phyloP scores from a whole-genome alignment of 23 tunicate species.

The Trididemnum miniatum region DNA sequence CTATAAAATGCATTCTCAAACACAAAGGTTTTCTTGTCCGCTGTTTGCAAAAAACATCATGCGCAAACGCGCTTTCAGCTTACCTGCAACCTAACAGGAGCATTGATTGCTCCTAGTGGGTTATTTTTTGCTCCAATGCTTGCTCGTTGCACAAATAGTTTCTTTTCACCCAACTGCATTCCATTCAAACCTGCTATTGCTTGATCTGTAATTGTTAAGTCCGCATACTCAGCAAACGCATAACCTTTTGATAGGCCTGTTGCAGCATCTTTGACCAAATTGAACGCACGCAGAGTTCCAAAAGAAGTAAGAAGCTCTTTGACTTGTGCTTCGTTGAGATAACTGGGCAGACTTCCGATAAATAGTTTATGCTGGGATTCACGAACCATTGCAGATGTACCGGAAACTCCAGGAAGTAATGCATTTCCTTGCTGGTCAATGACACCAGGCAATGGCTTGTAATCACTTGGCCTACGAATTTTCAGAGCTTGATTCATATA shows the following conservation, averaged over 20 bases:
- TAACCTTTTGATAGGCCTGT: constrained; percentile 91
- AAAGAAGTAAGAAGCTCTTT: constrained; percentile 90
- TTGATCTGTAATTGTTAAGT: constrained; percentile 73
- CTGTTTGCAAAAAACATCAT: no score
- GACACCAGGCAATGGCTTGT: constrained; percentile 94
- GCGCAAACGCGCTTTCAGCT: no score
- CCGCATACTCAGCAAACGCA: constrained; percentile 95
- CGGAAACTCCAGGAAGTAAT: constrained; percentile 4
- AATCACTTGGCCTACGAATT: constrained; percentile 91
- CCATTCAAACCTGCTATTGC: constrained; percentile 97
- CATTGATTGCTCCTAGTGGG: constrained; percentile 55
- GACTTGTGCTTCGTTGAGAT: constrained; percentile 91
- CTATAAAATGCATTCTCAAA: no score
- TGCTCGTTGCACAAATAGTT: constrained; percentile 84
- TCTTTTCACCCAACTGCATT: constrained; percentile 97
- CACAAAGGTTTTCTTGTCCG: no score
- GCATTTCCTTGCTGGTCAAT: constrained; percentile 59
- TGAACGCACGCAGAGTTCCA: constrained; percentile 93
- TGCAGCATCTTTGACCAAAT: constrained; percentile 94
- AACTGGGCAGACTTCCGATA: constrained; percentile 89
- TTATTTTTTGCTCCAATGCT: constrained; percentile 88
- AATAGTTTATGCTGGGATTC: constrained; percentile 93
- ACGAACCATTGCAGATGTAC: constrained; percentile 75
- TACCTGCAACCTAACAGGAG: constrained; percentile 92
- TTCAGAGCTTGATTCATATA: constrained; percentile 94